Conservation (phyloP, 2,113 vertebrate species). For the Gyps fulvus region DNA sequence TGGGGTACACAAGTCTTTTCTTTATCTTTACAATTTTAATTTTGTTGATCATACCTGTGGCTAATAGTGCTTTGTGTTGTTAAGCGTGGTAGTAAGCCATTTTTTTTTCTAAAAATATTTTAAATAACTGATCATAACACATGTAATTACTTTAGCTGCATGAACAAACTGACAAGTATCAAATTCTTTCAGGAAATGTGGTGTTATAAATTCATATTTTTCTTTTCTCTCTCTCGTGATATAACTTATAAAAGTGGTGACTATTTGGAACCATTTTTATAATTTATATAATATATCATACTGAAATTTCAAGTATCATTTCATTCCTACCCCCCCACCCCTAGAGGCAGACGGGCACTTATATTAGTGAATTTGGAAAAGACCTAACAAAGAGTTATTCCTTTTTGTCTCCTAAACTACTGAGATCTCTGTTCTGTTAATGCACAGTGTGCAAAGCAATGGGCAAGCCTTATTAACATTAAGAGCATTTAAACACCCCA, state of each 20-base stretch:
- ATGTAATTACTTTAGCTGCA: background rate
- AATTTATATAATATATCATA: background rate
- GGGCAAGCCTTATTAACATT: background rate
- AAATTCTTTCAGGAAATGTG: background rate
- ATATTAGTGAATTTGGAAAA: background rate
- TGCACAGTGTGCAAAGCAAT: background rate
- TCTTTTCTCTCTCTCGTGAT: background rate
- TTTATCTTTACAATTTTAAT: conserved; percentile 17
- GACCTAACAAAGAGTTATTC: background rate
- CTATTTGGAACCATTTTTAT: background rate
- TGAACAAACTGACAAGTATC: background rate
- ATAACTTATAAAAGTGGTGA: background rate
- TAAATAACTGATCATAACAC: background rate
- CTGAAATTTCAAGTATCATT: background rate
- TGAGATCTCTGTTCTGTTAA: background rate
- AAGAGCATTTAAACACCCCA: background rate
- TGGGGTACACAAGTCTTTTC: background rate
- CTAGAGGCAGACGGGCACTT: background rate
- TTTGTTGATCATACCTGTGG: background rate
- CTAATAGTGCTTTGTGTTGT: background rate
- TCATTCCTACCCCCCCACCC: background rate
- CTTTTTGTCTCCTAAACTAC: background rate
- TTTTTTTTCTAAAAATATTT: background rate
- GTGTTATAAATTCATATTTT: background rate
- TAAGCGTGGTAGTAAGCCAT: background rate